Evolutionary conservation across 2,797 vertebrate genomes (phyloP).

Genomic region (Danio choprae): DNA sequence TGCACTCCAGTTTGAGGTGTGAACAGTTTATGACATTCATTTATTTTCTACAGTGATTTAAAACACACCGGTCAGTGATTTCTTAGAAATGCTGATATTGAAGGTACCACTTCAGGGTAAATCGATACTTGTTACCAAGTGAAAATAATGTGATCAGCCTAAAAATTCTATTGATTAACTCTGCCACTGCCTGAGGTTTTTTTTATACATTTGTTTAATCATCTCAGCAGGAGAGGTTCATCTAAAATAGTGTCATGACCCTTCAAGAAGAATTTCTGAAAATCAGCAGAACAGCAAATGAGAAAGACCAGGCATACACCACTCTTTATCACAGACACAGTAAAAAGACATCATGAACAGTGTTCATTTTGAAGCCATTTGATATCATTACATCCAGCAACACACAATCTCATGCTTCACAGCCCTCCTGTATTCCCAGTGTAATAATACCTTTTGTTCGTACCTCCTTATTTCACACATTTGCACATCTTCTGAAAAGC

Average conservation of each 20-base stretch:
- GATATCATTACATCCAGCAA: conserved; percentile 13
- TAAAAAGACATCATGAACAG: conserved; percentile 1
- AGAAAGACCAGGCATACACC: not conserved
- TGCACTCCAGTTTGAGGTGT: not conserved
- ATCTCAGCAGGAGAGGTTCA: conserved; percentile 9
- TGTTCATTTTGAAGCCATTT: conserved; percentile 21
- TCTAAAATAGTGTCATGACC: not conserved
- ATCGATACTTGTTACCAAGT: conserved; percentile 44
- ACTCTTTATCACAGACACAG: conserved; percentile 2
- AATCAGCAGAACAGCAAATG: not conserved
- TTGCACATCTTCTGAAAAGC: conserved; percentile 29
- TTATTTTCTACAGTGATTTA: not conserved
- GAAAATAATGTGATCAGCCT: conserved; percentile 44
- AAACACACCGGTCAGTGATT: not conserved
- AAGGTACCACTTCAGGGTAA: not conserved
- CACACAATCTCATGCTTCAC: conserved; percentile 44
- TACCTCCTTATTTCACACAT: conserved; percentile 15
- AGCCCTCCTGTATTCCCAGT: conserved; percentile 8
- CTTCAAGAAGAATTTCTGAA: not conserved
- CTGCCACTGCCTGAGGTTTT: not conserved
- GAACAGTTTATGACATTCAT: not conserved
- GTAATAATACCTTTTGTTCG: not conserved
- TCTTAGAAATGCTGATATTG: not conserved
- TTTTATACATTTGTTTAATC: not conserved
- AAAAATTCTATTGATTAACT: conserved; percentile 40